Evolutionary conservation across 1,140 invertebrate genomes (phyloP).

Genomic region (Drosophila virilis): DNA sequence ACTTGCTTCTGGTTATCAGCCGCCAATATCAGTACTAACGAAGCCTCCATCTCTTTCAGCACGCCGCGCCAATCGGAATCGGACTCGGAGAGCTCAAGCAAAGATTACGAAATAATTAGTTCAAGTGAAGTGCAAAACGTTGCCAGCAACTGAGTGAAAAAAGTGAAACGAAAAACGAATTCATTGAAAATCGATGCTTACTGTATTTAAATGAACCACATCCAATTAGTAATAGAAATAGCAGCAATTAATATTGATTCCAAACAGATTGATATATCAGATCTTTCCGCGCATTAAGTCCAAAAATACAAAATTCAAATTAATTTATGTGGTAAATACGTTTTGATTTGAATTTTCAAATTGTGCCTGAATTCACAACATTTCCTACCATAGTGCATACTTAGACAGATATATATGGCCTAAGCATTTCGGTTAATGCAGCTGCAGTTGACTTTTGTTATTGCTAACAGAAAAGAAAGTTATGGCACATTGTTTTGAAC

Average conservation of each 20-base stretch:
- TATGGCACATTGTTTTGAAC: slow-evolving; percentile 21
- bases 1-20: slow-evolving; percentile 7
- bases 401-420: slow-evolving; percentile 10
- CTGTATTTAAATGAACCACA: slow-evolving; percentile 64
- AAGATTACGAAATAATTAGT: slow-evolving; percentile 83
- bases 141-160: slow-evolving; percentile 63
- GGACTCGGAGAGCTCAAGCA: slow-evolving; percentile 79
- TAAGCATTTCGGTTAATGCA: slow-evolving; percentile 19
- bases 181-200: slow-evolving; percentile 37
- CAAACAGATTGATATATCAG: slow-evolving; percentile 49
- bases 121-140: slow-evolving; percentile 83
- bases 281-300: slow-evolving; percentile 40
- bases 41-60: slow-evolving; percentile 53
- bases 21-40: slow-evolving; percentile 7
- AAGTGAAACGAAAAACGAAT: slow-evolving; percentile 11
- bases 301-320: slow-evolving; percentile 20
- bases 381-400: slow-evolving; percentile 47
- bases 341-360: slow-evolving; percentile 44
- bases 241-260: slow-evolving; percentile 58
- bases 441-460: slow-evolving; percentile 5
- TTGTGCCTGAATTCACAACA: slow-evolving; percentile 53
- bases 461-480: not conserved
- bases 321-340: slow-evolving; percentile 9
- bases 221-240: slow-evolving; percentile 50
- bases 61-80: slow-evolving; percentile 74